phyloP scores from a whole-genome alignment of 2,797 vertebrate genomes.

The Microctenopoma stevenorrisi region DNA sequence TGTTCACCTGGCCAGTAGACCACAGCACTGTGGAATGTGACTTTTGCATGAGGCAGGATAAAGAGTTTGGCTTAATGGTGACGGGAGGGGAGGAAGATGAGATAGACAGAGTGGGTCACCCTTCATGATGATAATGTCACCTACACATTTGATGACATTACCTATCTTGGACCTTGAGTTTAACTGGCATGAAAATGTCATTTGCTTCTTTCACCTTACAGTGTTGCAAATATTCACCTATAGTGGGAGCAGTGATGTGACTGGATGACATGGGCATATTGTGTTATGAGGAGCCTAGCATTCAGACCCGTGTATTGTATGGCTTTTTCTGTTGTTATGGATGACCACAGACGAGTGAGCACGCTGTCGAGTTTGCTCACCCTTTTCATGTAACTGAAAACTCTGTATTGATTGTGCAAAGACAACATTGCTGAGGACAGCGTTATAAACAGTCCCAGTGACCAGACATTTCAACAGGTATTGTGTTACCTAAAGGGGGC shows the following conservation, averaged over 20 bases:
- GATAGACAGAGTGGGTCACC: constrained; percentile 45
- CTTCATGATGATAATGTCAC: constrained; percentile 69
- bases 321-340: constrained; percentile 72
- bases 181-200: constrained; percentile 71
- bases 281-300: constrained; percentile 56
- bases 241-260: constrained; percentile 53
- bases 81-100: constrained; percentile 41
- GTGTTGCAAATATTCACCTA: constrained; percentile 52
- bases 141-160: constrained; percentile 62
- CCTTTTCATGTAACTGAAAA: constrained; percentile 75
- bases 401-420: constrained; percentile 66
- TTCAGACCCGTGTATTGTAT: constrained; percentile 66
- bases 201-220: constrained; percentile 68
- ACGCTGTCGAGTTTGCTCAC: constrained; percentile 73
- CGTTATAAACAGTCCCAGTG: constrained; percentile 52
- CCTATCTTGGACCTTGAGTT: constrained; percentile 47
- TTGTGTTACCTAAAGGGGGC: constrained; percentile 72
- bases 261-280: constrained; percentile 55
- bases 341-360: constrained; percentile 71
- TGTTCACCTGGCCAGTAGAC: constrained; percentile 63
- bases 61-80: constrained; percentile 69
- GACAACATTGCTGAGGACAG: constrained; percentile 54
- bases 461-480: constrained; percentile 47
- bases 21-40: constrained; percentile 73
- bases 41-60: constrained; percentile 78